phyloP scores from a whole-genome alignment of 2,888 invertebrate species.

The Globia sparganii region DNA sequence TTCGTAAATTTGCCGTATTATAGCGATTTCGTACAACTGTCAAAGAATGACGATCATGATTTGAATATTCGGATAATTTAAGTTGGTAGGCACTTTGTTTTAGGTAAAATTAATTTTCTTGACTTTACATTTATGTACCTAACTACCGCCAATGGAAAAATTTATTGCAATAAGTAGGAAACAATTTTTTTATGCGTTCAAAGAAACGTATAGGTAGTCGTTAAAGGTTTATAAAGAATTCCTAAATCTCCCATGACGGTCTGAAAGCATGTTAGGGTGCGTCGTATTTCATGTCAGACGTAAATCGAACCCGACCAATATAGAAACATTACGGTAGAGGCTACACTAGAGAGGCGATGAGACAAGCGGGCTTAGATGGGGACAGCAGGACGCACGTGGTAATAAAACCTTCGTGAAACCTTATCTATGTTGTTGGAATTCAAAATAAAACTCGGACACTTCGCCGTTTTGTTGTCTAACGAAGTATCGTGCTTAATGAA shows the following conservation, averaged over 20 bases:
- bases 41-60: not conserved
- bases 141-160: not conserved
- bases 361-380: not conserved
- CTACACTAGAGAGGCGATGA: constrained; percentile 5
- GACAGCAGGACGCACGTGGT: not conserved
- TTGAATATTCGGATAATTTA: not conserved
- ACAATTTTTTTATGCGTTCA: not conserved
- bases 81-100: not conserved
- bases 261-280: constrained; percentile 16
- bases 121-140: not conserved
- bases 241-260: constrained; percentile 22
- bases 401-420: not conserved
- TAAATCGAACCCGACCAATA: constrained; percentile 23
- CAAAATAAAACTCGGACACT: not conserved
- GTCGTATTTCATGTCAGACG: constrained; percentile 32
- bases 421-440: not conserved
- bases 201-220: not conserved
- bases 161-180: not conserved
- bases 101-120: not conserved
- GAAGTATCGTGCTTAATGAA: not conserved
- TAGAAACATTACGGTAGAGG: constrained; percentile 6
- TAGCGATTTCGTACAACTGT: not conserved
- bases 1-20: not conserved
- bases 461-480: not conserved
- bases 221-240: constrained; percentile 25